Percentiles rank a stretch among this genome's conserved stretches.
phyloP scores from a whole-genome alignment of 2,888 invertebrate species.

The Blera fallax region DNA sequence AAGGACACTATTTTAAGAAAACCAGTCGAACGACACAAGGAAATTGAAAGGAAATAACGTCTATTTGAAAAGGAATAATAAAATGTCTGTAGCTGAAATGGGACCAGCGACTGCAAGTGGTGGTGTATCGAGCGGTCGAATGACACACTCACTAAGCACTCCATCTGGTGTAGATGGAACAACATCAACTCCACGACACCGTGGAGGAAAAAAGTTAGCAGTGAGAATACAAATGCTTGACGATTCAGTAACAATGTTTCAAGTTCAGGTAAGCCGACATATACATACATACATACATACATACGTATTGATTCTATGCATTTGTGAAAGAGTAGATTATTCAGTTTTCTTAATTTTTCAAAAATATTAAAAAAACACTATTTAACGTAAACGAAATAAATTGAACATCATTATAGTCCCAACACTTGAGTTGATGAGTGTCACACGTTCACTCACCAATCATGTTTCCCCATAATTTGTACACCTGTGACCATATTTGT shows the following conservation, averaged over 20 bases:
- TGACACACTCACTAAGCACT: slow-evolving; percentile 93
- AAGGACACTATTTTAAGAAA: background rate
- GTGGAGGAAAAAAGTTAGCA: slow-evolving; percentile 94
- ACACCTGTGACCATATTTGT: no score
- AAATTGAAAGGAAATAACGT: background rate
- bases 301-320: background rate
- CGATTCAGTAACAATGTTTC: slow-evolving; percentile 94
- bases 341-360: no score
- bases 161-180: slow-evolving; percentile 90
- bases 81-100: slow-evolving; percentile 81
- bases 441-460: no score
- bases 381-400: no score
- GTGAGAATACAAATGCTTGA: slow-evolving; percentile 94
- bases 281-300: no score
- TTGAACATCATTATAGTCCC: no score
- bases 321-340: no score
- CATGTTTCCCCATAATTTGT: no score
- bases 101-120: slow-evolving; percentile 76
- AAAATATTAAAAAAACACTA: no score
- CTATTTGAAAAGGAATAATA: background rate
- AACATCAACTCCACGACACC: slow-evolving; percentile 89
- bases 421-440: no score
- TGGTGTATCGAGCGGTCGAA: slow-evolving; percentile 83
- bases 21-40: background rate
- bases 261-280: slow-evolving; percentile 89